These are phyloP conservation scores for Agrochola litura DNA, from an alignment of 2,888 invertebrate species.

Conservation along the genomic window DNA sequence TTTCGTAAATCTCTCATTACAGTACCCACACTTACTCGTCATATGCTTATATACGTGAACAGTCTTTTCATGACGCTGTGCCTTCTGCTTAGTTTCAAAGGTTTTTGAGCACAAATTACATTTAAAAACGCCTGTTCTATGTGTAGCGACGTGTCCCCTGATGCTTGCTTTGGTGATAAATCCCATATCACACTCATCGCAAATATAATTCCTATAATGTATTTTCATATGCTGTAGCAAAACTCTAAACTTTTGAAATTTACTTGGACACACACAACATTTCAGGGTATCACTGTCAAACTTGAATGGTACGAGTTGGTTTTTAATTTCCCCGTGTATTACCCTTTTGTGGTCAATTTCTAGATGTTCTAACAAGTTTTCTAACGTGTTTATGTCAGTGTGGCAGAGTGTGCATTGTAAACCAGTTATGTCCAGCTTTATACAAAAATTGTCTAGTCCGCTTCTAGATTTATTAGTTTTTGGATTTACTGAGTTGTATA, in stretches of 20 bases:
- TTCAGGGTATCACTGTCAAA: slow-evolving; percentile 70
- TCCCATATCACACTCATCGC: slow-evolving; percentile 72
- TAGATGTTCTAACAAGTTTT: slow-evolving; percentile 49
- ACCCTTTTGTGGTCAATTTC: slow-evolving; percentile 45
- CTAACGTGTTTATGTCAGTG: slow-evolving; percentile 19
- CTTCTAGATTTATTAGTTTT: too few species aligned
- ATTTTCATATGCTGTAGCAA: slow-evolving; percentile 77
- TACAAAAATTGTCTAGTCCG: too few species aligned
- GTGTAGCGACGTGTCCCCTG: slow-evolving; percentile 39
- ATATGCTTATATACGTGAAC: slow-evolving; percentile 47
- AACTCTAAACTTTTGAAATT: slow-evolving; percentile 71
- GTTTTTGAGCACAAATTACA: slow-evolving; percentile 81
- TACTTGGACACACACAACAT: slow-evolving; percentile 73
- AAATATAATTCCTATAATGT: slow-evolving; percentile 78
- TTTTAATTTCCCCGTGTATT: slow-evolving; percentile 59
- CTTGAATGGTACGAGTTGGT: slow-evolving; percentile 79
- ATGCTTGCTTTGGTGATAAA: slow-evolving; percentile 29
- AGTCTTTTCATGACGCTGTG: slow-evolving; percentile 75
- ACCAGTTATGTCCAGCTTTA: too few species aligned
- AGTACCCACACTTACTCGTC: slow-evolving; percentile 69
- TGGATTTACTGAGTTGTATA: too few species aligned
- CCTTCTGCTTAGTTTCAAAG: slow-evolving; percentile 77
- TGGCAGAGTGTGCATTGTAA: too few species aligned
- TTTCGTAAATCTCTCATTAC: slow-evolving; percentile 67
- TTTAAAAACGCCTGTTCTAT: slow-evolving; percentile 67